Conservation (phyloP, 2,797 vertebrate genomes). For the Sebastes steindachneri region DNA sequence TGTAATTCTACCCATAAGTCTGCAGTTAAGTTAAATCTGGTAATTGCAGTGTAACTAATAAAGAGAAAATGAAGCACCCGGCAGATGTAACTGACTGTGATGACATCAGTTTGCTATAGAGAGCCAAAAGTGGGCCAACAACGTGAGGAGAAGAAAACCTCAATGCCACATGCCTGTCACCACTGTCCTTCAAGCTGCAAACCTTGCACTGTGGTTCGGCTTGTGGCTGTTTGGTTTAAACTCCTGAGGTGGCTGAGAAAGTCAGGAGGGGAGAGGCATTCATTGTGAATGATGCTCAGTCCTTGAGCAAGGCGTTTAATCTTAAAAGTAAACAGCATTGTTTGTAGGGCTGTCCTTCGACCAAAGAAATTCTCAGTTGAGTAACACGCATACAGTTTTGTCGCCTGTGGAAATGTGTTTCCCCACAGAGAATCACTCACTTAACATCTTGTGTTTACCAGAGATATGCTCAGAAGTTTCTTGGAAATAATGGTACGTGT, state of each 20-base stretch:
- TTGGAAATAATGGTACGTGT: too few species aligned
- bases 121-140: slow-evolving; percentile 40
- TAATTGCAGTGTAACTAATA: slow-evolving; percentile 46
- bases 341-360: not conserved
- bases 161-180: slow-evolving; percentile 36
- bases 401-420: too few species aligned
- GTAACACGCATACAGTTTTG: too few species aligned
- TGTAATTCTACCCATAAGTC: slow-evolving; percentile 55
- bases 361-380: too few species aligned
- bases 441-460: too few species aligned
- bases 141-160: slow-evolving; percentile 42
- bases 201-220: slow-evolving; percentile 24
- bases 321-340: slow-evolving; percentile 10
- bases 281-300: slow-evolving; percentile 21
- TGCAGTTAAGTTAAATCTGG: slow-evolving; percentile 41
- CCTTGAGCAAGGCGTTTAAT: slow-evolving; percentile 18
- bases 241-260: slow-evolving; percentile 17
- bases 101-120: slow-evolving; percentile 46
- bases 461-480: too few species aligned
- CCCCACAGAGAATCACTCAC: too few species aligned
- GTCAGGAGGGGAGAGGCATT: not conserved
- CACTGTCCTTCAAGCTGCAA: slow-evolving; percentile 34
- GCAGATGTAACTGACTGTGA: slow-evolving; percentile 40
- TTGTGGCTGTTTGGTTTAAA: slow-evolving; percentile 39
- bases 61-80: slow-evolving; percentile 33